Base-by-base conservation (phyloP, 2,888 invertebrate genomes). In the Cremastobaeus sp. region DNA sequence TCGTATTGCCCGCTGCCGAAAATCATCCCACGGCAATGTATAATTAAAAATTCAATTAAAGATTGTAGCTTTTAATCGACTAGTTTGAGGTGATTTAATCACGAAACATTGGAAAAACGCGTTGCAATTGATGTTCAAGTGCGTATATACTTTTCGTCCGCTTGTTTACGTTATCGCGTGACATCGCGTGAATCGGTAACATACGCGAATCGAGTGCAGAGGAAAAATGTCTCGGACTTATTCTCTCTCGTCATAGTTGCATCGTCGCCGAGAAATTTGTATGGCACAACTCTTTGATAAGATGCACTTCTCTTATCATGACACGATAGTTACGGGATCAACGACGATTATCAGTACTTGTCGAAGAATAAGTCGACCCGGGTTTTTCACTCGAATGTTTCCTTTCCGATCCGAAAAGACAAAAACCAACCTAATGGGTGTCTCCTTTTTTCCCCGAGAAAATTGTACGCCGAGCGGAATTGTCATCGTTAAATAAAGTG, bases 91-190 rank as follows among this genome's bases (percentile, higher is more conserved):
- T 52, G 73, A 35, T 50, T 68, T 3, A 45, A 62, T 68, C 68
- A 68, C 73, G 59, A 57, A 62, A 66, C 45, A 54, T 47, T 72
- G 37, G 17, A 34, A 54, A 57, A 64, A 50, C 43, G 66, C 73
- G 68, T 68, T 64, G 57, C 11, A 55, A 68, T 76, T 57, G 70
- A 55, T 79, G n/a, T 9, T 32, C 11, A 62, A n/a, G n/a, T 77
- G 66, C 57, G 48, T 47, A 48, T 74, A 65, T 45, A 34, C 43
- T 47, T 71, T 35, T 70, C 32, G 32, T 43, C 60, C 37, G 54
- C 37, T 21, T 37, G 64, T 64, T 50, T 50, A 37, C 48, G 45
- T 37, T 25, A 32, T 45, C 8, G 25, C 4, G 32, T 43, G 17
- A 47, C 48, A 5, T 30, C 37, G 21, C 30, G 54, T 69, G 43